Evolutionary conservation across 2,888 invertebrate genomes (phyloP), one percentile per base, ranked within the genome.

Genomic region (Exocentrus adspersus): DNA sequence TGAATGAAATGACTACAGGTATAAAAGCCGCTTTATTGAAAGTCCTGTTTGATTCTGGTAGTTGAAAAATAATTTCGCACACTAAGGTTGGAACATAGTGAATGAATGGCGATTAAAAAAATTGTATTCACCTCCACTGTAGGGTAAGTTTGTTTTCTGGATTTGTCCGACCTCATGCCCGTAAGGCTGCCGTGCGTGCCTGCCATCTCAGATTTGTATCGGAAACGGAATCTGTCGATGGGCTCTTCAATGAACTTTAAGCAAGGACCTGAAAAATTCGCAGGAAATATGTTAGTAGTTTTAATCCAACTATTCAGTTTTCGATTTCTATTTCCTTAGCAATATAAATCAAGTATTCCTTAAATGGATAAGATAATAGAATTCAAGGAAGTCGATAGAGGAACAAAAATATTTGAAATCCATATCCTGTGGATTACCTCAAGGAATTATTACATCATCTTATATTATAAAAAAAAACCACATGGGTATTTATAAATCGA

Each of bases 201-300:
- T 59, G 90, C 87, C 94, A 94, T 94, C 85, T 94, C 94, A 32
- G 93, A 93, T 78, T 89, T 91, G 77, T 94, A 94, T 1, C 94
- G 86, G 78, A 94, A 94, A 56, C 94, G 85, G 78, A 94, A 94
- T 80, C 91, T 90, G 45, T 92, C 89, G 17, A 89, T 87, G 0
- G 94, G 94, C 72, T 94, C 90, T 70, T 92, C 92, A 0, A 87
- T 75, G 48, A 94, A 89, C 17, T 83, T 82, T 37, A 94, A 79
- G 65, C 81, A 83, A 1, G 92, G 83, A 2, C 50, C 75, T 76
- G 50, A 43, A 72, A 73, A 56, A 30, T 37, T 42, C 1, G 3
- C 12, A 43, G 7, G 16, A 14, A 43, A 43, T 14, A 43, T 43
- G 2, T 16, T 43, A n/a, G n/a, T n/a, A n/a, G n/a, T n/a, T n/a